Conservation (phyloP, 2,888 invertebrate species). For the Polydrusus cervinus region DNA sequence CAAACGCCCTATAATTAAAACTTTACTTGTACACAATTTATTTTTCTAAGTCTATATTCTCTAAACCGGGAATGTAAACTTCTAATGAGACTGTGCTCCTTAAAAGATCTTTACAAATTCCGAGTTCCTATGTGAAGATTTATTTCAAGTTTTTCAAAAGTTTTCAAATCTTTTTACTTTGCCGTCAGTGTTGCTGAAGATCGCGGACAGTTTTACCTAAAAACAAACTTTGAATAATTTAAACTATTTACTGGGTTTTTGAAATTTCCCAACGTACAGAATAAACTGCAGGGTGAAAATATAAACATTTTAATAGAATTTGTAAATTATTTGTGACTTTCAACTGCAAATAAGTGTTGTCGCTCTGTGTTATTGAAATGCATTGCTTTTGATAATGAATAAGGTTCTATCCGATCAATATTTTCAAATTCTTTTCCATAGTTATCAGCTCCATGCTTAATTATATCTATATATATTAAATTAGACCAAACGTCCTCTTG, state of each 20-base stretch:
- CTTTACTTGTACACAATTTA: constrained; percentile 23
- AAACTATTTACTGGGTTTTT: neutral
- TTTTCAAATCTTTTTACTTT: constrained; percentile 15
- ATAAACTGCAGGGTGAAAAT: constrained; percentile 1
- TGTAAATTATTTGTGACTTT: neutral
- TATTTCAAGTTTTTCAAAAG: constrained; percentile 3
- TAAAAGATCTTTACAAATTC: constrained; percentile 13
- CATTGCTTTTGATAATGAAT: too few species aligned
- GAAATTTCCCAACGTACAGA: neutral
- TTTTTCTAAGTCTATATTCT: constrained; percentile 19
- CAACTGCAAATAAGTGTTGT: too few species aligned
- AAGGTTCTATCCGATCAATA: too few species aligned
- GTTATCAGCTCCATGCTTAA: too few species aligned
- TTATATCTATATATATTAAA: too few species aligned
- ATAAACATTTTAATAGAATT: neutral
- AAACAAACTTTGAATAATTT: constrained; percentile 15
- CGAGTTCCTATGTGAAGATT: constrained; percentile 18
- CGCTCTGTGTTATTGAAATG: too few species aligned
- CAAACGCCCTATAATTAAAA: constrained; percentile 25
- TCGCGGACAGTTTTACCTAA: neutral
- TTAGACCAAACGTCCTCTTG: too few species aligned
- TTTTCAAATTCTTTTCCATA: too few species aligned
- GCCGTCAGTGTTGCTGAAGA: constrained; percentile 3
- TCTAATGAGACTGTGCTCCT: constrained; percentile 15
- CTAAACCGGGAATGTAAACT: constrained; percentile 18